These are phyloP conservation scores for Bombus soroeensis DNA, from an alignment of 1,140 invertebrate genomes.

Conservation along the genomic window DNA sequence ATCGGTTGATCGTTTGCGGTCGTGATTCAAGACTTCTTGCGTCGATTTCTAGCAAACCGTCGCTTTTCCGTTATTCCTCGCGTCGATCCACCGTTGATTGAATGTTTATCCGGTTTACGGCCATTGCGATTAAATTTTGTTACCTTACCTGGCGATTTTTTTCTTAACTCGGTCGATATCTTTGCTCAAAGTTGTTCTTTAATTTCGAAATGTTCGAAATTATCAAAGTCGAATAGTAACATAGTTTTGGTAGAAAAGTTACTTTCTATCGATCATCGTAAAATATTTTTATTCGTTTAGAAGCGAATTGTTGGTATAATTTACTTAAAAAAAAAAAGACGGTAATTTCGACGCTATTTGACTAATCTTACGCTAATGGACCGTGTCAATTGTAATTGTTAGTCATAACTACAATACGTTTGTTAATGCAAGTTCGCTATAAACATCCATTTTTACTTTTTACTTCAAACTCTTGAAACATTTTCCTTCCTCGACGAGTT, in stretches of 20 bases:
- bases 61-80: conserved; percentile 23
- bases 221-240: neutral
- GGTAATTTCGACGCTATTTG: neutral
- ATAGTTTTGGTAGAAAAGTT: neutral
- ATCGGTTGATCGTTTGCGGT: conserved; percentile 38
- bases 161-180: neutral
- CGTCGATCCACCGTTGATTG: neutral
- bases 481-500: neutral
- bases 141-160: neutral
- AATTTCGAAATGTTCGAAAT: neutral
- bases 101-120: neutral
- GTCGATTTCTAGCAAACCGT: conserved; percentile 9
- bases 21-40: conserved; percentile 27
- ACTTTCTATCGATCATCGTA: neutral
- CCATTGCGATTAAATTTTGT: neutral
- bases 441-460: neutral
- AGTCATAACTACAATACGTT: neutral
- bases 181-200: neutral
- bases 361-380: neutral
- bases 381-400: neutral
- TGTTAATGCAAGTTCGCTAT: neutral
- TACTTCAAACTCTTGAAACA: neutral
- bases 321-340: neutral
- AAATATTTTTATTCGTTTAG: neutral
- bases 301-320: neutral